These are phyloP conservation scores for Brachynemurus nebulosus DNA, from an alignment of 2,888 invertebrate genomes.

Conservation along the genomic window DNA sequence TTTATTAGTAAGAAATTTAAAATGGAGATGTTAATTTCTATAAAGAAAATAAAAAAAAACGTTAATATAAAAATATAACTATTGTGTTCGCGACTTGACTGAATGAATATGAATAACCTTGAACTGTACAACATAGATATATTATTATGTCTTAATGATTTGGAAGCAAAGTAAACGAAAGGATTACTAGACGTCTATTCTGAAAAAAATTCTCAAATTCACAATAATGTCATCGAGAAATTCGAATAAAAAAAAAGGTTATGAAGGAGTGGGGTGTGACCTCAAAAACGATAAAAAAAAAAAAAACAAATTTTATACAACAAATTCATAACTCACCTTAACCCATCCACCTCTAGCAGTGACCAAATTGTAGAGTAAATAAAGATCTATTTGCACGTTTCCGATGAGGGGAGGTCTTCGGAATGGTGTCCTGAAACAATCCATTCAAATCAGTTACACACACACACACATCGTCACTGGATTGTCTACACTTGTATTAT, in stretches of 20 bases:
- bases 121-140: constrained; percentile 1
- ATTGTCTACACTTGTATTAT: too few relatives aligned
- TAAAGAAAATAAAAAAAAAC: too few relatives aligned
- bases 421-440: constrained; percentile 40
- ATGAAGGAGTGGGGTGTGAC: constrained; percentile 4
- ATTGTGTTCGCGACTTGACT: too few relatives aligned
- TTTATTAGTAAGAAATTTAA: too few relatives aligned
- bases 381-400: constrained; percentile 85
- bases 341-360: constrained; percentile 88
- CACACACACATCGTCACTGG: too few relatives aligned
- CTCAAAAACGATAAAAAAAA: constrained; percentile 5
- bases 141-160: too few relatives aligned
- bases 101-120: constrained; percentile 2
- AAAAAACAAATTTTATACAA: neutral
- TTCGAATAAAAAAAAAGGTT: neutral
- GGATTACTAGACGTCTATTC: too few relatives aligned
- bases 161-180: too few relatives aligned
- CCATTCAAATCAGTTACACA: too few relatives aligned
- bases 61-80: too few relatives aligned
- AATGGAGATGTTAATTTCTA: too few relatives aligned
- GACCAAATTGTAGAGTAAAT: constrained; percentile 80
- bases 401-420: constrained; percentile 60
- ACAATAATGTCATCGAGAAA: neutral
- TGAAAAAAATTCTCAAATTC: neutral
- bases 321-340: constrained; percentile 50